These are phyloP conservation scores for Rhagonycha fulva DNA, from an alignment of 2,888 invertebrate genomes.

Conservation along the genomic window DNA sequence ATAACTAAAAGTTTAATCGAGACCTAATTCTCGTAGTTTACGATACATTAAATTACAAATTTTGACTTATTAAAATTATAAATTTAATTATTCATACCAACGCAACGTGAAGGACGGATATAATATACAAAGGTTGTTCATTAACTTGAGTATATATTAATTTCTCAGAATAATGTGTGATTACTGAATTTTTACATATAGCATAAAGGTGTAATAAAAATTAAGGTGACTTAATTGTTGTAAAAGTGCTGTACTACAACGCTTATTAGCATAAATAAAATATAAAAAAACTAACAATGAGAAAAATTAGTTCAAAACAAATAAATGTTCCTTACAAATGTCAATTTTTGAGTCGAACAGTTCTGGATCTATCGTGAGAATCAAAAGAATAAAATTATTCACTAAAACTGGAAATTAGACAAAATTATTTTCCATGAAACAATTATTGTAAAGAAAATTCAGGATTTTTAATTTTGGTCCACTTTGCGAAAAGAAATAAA, in stretches of 20 bases:
- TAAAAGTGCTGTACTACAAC: not conserved
- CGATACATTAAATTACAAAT: constrained; percentile 1
- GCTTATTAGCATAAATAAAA: not conserved
- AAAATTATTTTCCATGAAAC: no score
- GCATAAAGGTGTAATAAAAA: not conserved
- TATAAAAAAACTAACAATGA: not conserved
- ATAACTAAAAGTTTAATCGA: not conserved
- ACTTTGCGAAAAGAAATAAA: no score
- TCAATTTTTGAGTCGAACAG: not conserved
- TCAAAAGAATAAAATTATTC: no score
- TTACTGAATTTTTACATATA: not conserved
- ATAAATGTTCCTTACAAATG: not conserved
- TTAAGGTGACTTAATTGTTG: not conserved
- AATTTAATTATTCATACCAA: not conserved
- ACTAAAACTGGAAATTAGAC: no score
- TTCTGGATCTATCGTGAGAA: no score
- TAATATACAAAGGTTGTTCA: not conserved
- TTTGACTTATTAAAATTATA: not conserved
- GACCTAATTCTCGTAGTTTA: not conserved
- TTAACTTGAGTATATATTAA: not conserved
- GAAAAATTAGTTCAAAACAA: not conserved
- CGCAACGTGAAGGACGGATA: not conserved
- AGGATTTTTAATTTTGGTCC: no score
- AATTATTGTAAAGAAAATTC: no score
- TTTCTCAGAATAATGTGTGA: not conserved